Evolutionary conservation across 2,888 invertebrate species (phyloP).

Genomic region (Drosophila recens): DNA sequence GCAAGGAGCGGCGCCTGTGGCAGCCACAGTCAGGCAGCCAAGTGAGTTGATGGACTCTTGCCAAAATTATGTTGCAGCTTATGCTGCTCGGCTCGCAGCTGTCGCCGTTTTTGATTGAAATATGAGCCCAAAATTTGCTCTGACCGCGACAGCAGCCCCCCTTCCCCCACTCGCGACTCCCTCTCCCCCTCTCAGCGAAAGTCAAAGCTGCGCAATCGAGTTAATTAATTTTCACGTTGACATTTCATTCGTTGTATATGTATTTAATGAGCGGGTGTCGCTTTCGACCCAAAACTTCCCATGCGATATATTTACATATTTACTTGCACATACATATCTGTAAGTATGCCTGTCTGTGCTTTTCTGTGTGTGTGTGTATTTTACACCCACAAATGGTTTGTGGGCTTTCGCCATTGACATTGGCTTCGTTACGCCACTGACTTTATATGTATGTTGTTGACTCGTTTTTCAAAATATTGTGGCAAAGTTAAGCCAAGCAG

Average conservation of each 20-base stretch:
- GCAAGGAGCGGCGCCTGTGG: slow-evolving; percentile 2
- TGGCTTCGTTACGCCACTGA: slow-evolving; percentile 15
- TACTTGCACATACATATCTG: slow-evolving; percentile 10
- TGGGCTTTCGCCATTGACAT: slow-evolving; percentile 24
- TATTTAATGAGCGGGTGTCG: slow-evolving; percentile 77
- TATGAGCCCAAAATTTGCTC: slow-evolving; percentile 64
- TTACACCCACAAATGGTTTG: slow-evolving; percentile 41
- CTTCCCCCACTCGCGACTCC: neutral
- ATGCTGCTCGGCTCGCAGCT: slow-evolving; percentile 74
- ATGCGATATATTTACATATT: slow-evolving; percentile 35
- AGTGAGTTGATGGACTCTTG: slow-evolving; percentile 76
- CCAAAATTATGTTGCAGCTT: slow-evolving; percentile 81
- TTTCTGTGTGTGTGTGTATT: slow-evolving; percentile 30
- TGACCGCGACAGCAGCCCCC: slow-evolving; percentile 35
- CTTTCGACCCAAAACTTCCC: slow-evolving; percentile 39
- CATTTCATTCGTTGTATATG: slow-evolving; percentile 77
- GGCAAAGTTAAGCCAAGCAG: slow-evolving; percentile 60
- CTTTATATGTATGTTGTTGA: slow-evolving; percentile 44
- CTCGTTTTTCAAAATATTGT: slow-evolving; percentile 53
- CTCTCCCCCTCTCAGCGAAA: slow-evolving; percentile 22
- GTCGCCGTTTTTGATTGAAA: slow-evolving; percentile 80
- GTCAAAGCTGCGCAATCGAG: slow-evolving; percentile 68
- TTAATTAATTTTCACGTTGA: slow-evolving; percentile 81
- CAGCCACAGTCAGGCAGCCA: slow-evolving; percentile 16
- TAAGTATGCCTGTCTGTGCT: neutral